Base-by-base conservation (phyloP, 2,797 vertebrate genomes). In the Synanceia verrucosa region DNA sequence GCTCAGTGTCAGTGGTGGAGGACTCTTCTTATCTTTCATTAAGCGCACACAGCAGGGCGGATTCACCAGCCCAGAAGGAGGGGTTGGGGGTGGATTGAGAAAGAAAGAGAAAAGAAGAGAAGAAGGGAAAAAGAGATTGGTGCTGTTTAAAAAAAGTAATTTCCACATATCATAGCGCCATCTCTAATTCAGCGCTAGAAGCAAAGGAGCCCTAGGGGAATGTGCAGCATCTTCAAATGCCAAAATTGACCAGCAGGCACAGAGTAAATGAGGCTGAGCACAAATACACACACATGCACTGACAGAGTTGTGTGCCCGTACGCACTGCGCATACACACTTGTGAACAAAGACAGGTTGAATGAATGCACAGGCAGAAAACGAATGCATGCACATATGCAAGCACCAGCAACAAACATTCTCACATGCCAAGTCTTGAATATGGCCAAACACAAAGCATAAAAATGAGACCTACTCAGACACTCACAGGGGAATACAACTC, bases 1-100 rank as follows among this genome's bases (percentile, higher is more conserved):
- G 91, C 90, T 97, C 96, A 97, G 96, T 98, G 97, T 97, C 95
- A 95, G 96, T 96, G 95, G 97, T 97, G 94, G 96, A 98, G 96
- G 96, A 96, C 96, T 96, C 97, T 96, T 98, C 96, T 99, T 97
- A 99, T 99, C 97, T 99, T 99, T 99, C 97, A 99, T 99, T 98
- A 98, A 99, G 96, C 97, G 95, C 95, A 96, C 97, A 96, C 97
- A 98, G 97, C 96, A 95, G 97, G 97, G 94, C 77, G 14, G 88
- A 91, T 89, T 84, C 86, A 70, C 70, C 76, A 87, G 80, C 85
- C 79, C 70, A 72, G 29, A 73, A 76, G 46, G 58, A 67, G 65
- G 26, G 41, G n/a, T 28, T 34, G 1, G 46, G 18, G 28, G 13
- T n/a, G n/a, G n/a, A n/a, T 19, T 33, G 19, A 34, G n/a, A 57